Evolutionary conservation across 2,113 vertebrate genomes (phyloP).

Genomic region (Ciconia stormi): DNA sequence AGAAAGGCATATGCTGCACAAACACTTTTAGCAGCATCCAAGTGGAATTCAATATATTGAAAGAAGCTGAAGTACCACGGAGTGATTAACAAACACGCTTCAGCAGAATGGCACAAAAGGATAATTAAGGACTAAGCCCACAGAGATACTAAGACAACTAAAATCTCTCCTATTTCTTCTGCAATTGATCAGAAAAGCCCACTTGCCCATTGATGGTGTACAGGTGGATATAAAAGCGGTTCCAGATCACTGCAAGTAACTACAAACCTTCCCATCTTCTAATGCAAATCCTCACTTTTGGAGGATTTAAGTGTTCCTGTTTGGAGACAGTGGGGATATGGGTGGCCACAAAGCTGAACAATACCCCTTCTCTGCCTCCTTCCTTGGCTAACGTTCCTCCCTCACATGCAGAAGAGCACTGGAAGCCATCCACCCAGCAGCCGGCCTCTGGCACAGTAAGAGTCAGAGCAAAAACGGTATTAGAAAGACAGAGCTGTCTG

Average conservation of each 20-base stretch:
- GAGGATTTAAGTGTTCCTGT: neutral
- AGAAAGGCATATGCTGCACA: neutral
- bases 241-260: neutral
- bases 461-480: neutral
- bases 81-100: neutral
- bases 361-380: neutral
- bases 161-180: neutral
- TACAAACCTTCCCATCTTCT: neutral
- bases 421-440: neutral
- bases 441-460: neutral
- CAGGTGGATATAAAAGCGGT: neutral
- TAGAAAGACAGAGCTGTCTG: neutral
- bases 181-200: neutral
- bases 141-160: neutral
- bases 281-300: neutral
- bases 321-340: neutral
- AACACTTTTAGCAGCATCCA: constrained; percentile 26
- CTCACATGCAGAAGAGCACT: rapidly evolving
- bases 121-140: constrained; percentile 20
- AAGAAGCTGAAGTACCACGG: constrained; percentile 10
- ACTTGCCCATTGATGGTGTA: neutral
- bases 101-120: neutral
- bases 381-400: neutral
- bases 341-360: neutral
- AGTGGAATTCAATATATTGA: constrained; percentile 49